Evolutionary conservation across 2,113 vertebrate species (phyloP), one percentile per base, ranked within the genome.

Genomic region (Martes martes): DNA sequence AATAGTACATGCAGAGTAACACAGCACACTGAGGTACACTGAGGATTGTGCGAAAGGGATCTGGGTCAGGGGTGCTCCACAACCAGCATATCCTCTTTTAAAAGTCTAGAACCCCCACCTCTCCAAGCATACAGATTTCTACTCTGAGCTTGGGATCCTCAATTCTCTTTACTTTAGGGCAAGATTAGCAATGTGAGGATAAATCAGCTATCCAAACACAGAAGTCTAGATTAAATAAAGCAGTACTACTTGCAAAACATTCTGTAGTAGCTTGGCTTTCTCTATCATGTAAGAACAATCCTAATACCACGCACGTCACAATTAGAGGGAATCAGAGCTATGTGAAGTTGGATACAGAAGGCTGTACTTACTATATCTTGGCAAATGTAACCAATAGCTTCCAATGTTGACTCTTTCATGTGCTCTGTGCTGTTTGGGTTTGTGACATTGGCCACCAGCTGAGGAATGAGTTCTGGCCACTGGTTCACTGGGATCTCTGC

Each of bases 331-430:
- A 50, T 76, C 18, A 74, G 23, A 42, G 31, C 4, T 14, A 76
- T 1, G 5, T 36, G 13, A 83, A 42, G 14, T 47, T 26, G 57
- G 14, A 63, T 15, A 63, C 0, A n/a, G 18, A 9, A 76, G 39
- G 3, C 7, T 18, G 14, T 3, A 99, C 99, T 99, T 98, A 99
- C 99, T 0, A 99, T 99, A 97, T 99, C 99, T 99, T 99, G 99
- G 97, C 99, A 99, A 98, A 99, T 99, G 99, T 99, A 99, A 1
- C 99, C 99, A 21, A 99, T 99, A 98, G 99, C 99, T 99, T 99
- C 99, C 98, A 99, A 98, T 47, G 99, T 99, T 0, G 99, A 99
- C 98, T 99, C 99, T 98, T 99, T 99, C 99, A 99, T 99, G 98
- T 99, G 99, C 89, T 99, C 99, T 0, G 99, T 99, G 98, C 99